Conservation (phyloP, 2,113 vertebrate genomes). For the Chaenocephalus aceratus region DNA sequence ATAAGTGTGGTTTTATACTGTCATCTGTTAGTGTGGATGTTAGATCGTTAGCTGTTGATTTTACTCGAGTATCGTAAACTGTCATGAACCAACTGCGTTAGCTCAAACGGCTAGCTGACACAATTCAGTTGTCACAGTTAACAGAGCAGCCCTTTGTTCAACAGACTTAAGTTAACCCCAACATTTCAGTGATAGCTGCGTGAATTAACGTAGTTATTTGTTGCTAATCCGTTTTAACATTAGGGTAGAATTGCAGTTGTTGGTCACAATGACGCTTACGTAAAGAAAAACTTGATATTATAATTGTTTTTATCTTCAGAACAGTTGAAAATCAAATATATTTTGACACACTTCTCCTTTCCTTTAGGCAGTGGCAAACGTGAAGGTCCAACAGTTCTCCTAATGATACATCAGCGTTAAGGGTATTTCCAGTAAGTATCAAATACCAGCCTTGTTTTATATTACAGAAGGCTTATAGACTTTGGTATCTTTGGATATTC, state of each 20-base stretch:
- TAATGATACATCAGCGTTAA: slow-evolving; percentile 89
- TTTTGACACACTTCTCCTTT: slow-evolving; percentile 46
- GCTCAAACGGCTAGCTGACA: slow-evolving; percentile 16
- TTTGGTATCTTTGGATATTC: not conserved
- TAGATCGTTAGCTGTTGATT: slow-evolving; percentile 1
- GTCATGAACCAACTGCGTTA: slow-evolving; percentile 2
- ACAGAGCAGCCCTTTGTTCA: slow-evolving; percentile 57
- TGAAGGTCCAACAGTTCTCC: slow-evolving; percentile 87
- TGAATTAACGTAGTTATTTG: slow-evolving; percentile 23
- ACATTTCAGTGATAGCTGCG: slow-evolving; percentile 13
- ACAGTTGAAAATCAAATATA: not conserved
- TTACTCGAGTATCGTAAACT: not conserved
- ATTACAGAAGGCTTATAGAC: not conserved
- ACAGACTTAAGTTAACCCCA: slow-evolving; percentile 2
- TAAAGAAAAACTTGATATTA: not conserved
- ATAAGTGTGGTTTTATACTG: not conserved
- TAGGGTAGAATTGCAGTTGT: not conserved
- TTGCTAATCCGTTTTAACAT: slow-evolving; percentile 4
- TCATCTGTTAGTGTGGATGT: not conserved
- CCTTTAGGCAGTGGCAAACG: slow-evolving; percentile 79
- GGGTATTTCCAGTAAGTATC: slow-evolving; percentile 87
- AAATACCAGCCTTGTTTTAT: not conserved
- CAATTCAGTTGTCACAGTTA: slow-evolving; percentile 6
- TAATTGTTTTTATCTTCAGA: not conserved
- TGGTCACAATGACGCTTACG: not conserved